Evolutionary conservation across 2,888 invertebrate species (phyloP), one percentile per base, ranked within the genome.

Genomic region (Calameuta filiformis): DNA sequence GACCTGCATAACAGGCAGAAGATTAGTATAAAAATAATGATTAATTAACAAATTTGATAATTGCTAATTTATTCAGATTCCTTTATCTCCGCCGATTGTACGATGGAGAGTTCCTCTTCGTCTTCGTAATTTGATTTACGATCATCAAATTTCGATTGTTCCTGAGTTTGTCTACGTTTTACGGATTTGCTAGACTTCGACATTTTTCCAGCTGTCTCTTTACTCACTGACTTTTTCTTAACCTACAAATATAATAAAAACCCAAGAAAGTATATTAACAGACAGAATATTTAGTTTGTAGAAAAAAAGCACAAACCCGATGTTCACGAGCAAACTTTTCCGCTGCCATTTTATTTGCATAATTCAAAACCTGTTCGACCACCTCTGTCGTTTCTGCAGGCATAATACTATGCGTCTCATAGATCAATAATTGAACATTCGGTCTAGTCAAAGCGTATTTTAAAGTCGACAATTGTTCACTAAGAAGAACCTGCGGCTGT

Each of bases 381-480:
- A 97, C 96, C 35, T 94, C 94, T 71, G 93, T 93, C 83, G 97
- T 97, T 90, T 97, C 97, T 0, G 95, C 94, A 68, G 94, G 94
- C 71, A 96, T 92, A 76, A 95, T 94, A 0, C 96, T 96, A 91
- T 97, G 96, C 0, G 96, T 96, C 89, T 96, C 96, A 86, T 97
- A 97, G 56, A 97, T 91, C 23, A 97, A 94, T 81, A 97, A 93
- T 88, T 97, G 97, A 35, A 97, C 95, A 92, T 96, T 96, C 0
- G 97, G 97, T 76, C 95, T 94, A 0, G 96, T 96, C 93, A 97
- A 94, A 0, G 96, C 94, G 84, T 95, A 93, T 83, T 94, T 94
- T 15, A 97, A 92, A 0, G 96, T 96, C 85, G 94, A 94, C 87
- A 95, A 93, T 89, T 97, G 97, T 87, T 96, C 96, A 83, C 95